A percentile compares a stretch with the other conserved stretches of the same genome.
Conservation (phyloP, 1,140 invertebrate species). For the Diabrotica virgifera region DNA sequence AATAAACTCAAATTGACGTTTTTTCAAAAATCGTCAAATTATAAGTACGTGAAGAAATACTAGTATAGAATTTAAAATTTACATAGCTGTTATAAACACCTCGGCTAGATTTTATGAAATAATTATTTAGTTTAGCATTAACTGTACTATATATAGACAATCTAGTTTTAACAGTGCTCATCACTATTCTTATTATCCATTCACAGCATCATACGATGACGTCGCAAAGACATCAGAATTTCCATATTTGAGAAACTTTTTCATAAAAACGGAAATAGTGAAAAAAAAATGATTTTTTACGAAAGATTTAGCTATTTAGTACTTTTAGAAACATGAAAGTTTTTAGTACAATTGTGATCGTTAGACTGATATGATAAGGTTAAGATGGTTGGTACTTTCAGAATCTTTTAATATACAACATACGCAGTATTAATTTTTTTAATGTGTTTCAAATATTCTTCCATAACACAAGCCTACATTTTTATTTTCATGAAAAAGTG, state of each 20-base stretch:
- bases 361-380: too few species aligned
- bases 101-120: slow-evolving; percentile 35
- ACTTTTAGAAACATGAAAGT: too few species aligned
- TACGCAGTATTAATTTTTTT: too few species aligned
- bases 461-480: too few species aligned
- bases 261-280: background rate
- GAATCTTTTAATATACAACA: too few species aligned
- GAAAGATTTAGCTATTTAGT: too few species aligned
- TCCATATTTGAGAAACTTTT: background rate
- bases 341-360: too few species aligned
- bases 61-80: slow-evolving; percentile 34
- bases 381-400: too few species aligned
- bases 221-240: slow-evolving; percentile 6
- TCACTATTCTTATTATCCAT: slow-evolving; percentile 8
- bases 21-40: slow-evolving; percentile 22
- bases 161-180: slow-evolving; percentile 18
- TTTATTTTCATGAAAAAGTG: too few species aligned
- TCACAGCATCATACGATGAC: background rate
- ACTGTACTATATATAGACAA: slow-evolving; percentile 25
- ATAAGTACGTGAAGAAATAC: slow-evolving; percentile 30
- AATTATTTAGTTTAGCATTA: slow-evolving; percentile 36
- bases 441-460: too few species aligned
- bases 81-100: slow-evolving; percentile 32
- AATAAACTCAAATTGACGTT: slow-evolving; percentile 9
- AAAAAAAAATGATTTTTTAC: too few species aligned